phyloP scores from a whole-genome alignment of 2,797 vertebrate species.

The Sebastes nivosus region DNA sequence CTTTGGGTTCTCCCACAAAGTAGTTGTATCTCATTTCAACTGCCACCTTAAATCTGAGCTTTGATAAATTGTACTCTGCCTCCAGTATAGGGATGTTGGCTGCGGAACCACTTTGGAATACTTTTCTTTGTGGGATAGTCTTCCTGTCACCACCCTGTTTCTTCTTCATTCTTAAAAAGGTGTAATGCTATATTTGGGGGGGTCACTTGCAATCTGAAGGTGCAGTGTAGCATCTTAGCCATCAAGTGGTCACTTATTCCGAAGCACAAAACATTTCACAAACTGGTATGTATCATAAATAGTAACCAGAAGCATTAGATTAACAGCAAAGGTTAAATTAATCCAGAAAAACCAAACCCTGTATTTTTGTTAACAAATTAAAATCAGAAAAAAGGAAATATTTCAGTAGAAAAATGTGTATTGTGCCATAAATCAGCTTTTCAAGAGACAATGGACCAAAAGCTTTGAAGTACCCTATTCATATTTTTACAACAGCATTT shows the following conservation, averaged over 20 bases:
- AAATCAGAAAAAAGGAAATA: conserved; percentile 45
- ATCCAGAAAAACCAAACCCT: conserved; percentile 47
- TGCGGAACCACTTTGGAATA: neutral
- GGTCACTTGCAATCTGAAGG: conserved; percentile 1
- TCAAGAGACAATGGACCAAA: conserved; percentile 64
- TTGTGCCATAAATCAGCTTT: conserved; percentile 81
- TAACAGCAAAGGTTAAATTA: conserved; percentile 50
- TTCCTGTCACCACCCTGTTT: neutral
- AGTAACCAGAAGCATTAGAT: conserved; percentile 59
- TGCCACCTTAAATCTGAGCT: conserved; percentile 21
- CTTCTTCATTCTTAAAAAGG: neutral
- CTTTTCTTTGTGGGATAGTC: neutral
- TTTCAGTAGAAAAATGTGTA: conserved; percentile 69
- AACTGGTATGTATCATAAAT: conserved; percentile 59
- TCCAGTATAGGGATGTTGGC: neutral
- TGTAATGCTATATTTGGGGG: conserved; percentile 10
- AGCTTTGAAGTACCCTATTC: conserved; percentile 64
- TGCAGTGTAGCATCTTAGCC: neutral
- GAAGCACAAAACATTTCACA: conserved; percentile 57
- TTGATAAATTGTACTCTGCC: neutral
- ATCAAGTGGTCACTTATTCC: conserved; percentile 12
- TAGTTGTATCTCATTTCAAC: conserved; percentile 30
- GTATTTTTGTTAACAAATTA: conserved; percentile 42
- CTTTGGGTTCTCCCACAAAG: conserved; percentile 36
- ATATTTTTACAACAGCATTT: conserved; percentile 66